Conservation (phyloP, 64 coral and sea anemone species). For the Montipora efflorescens region DNA sequence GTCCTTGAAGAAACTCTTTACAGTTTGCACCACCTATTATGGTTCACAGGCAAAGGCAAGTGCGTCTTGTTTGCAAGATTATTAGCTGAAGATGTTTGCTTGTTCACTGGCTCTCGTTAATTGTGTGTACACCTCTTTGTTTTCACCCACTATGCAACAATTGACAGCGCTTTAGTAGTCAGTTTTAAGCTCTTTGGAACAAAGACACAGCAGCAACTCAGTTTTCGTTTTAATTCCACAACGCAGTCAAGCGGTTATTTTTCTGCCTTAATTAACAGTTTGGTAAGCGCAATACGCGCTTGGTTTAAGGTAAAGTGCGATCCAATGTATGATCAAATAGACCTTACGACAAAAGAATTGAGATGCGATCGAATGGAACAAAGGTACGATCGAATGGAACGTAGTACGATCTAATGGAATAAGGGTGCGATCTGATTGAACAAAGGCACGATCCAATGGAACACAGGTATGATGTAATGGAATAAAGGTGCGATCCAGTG, state of each 20-base stretch:
- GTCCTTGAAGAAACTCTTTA: conserved; percentile 2
- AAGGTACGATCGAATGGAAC: too few species aligned
- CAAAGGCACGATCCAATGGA: too few species aligned
- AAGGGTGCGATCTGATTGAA: too few species aligned
- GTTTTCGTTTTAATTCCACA: background rate
- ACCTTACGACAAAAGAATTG: too few species aligned
- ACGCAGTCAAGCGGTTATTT: background rate
- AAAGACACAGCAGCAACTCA: background rate
- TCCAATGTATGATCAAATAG: too few species aligned
- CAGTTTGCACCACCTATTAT: too few species aligned
- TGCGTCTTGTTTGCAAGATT: background rate
- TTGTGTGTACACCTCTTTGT: background rate
- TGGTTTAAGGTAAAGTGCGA: background rate
- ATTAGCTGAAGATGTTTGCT: background rate
- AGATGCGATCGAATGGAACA: too few species aligned
- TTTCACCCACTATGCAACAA: background rate
- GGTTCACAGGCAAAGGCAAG: background rate
- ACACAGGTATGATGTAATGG: too few species aligned
- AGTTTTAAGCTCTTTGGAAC: background rate
- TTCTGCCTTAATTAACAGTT: background rate
- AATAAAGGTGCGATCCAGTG: too few species aligned
- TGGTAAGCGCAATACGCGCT: background rate
- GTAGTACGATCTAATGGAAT: too few species aligned
- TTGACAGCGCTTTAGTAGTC: background rate
- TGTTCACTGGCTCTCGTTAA: background rate